Evolutionary conservation across 2,888 invertebrate species (phyloP).

Genomic region (Dorcus parallelipipedus): DNA sequence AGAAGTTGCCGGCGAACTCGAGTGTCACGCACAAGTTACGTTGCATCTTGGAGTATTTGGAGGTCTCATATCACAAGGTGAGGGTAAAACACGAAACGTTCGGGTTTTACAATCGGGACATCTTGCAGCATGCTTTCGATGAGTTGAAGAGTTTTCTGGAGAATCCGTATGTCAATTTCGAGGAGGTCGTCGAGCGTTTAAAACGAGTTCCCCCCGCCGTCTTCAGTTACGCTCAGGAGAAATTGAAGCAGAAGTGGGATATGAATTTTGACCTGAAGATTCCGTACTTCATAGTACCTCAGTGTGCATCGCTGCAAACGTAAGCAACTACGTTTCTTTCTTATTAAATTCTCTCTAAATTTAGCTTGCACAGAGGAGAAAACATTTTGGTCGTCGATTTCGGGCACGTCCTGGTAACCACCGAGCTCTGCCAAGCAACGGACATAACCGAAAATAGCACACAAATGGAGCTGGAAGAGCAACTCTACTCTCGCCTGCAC

Average conservation of each 20-base stretch:
- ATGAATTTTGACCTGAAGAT: slow-evolving; percentile 73
- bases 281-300: slow-evolving; percentile 73
- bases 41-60: slow-evolving; percentile 68
- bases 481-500: slow-evolving; percentile 72
- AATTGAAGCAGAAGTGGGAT: slow-evolving; percentile 41
- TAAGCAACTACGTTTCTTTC: slow-evolving; percentile 36
- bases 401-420: slow-evolving; percentile 65
- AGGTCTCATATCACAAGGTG: slow-evolving; percentile 76
- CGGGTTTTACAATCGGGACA: slow-evolving; percentile 4
- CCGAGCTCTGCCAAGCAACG: slow-evolving; percentile 69
- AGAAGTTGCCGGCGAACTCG: slow-evolving; percentile 63
- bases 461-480: slow-evolving; percentile 77
- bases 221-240: slow-evolving; percentile 28
- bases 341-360: not conserved
- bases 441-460: slow-evolving; percentile 71
- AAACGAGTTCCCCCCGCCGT: slow-evolving; percentile 25
- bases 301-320: slow-evolving; percentile 68
- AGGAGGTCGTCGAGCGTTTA: slow-evolving; percentile 3
- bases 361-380: slow-evolving; percentile 55
- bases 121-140: slow-evolving; percentile 65
- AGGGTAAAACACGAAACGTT: slow-evolving; percentile 18
- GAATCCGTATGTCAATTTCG: slow-evolving; percentile 1
- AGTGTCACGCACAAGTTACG: slow-evolving; percentile 67
- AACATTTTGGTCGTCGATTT: slow-evolving; percentile 70
- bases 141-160: slow-evolving; percentile 43